Evolutionary conservation across 92 coral and sea anemone species (phyloP).

Genomic region (Isaurus tuberculatus): DNA sequence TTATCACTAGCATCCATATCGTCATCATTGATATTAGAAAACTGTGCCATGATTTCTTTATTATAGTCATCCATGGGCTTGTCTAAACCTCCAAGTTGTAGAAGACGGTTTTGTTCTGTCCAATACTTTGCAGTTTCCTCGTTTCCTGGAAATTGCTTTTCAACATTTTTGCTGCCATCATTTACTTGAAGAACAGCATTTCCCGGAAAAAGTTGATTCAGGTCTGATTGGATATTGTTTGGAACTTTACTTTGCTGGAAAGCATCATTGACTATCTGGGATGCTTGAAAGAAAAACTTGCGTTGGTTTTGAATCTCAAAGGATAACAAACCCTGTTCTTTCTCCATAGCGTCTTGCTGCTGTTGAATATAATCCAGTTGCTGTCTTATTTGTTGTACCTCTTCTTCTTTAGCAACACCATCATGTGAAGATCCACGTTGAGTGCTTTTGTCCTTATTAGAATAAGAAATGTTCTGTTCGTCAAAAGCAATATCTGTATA

Average conservation of each 20-base stretch:
- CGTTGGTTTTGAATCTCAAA: constrained; percentile 53
- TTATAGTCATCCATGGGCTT: background rate
- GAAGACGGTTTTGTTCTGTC: constrained; percentile 8
- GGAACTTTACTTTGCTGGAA: constrained; percentile 12
- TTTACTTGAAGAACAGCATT: background rate
- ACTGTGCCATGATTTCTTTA: background rate
- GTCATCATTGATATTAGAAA: background rate
- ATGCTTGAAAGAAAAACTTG: constrained; percentile 45
- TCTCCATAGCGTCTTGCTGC: constrained; percentile 47
- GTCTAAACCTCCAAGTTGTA: constrained; percentile 16
- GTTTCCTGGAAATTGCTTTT: background rate
- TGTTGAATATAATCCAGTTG: constrained; percentile 50
- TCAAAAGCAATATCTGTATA: constrained; percentile 31
- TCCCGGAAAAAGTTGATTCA: constrained; percentile 6
- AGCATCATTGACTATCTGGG: constrained; percentile 25
- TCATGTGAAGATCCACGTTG: background rate
- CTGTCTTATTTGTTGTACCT: constrained; percentile 47
- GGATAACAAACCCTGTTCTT: constrained; percentile 38
- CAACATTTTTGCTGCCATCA: background rate
- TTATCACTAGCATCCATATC: background rate
- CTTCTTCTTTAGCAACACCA: constrained; percentile 35
- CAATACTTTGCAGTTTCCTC: background rate
- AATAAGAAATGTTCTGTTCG: background rate
- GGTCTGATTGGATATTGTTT: background rate
- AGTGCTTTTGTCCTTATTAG: background rate